Base-by-base conservation (phyloP, 2,888 invertebrate genomes). In the Brenthis hecate region DNA sequence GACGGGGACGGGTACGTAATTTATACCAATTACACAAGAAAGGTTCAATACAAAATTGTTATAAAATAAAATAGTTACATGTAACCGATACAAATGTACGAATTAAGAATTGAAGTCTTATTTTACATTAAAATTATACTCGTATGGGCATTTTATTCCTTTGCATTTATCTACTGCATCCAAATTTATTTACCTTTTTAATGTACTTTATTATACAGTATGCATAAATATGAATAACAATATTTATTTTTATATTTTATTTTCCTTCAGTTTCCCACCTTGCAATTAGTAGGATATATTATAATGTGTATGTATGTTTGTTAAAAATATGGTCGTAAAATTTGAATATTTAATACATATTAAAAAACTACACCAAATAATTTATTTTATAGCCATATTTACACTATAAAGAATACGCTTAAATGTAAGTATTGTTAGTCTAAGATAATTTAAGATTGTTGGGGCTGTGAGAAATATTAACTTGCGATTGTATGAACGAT, bases 321-420 rank as follows among this genome's bases (percentile, higher is more conserved):
- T 6, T 14, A 14, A 48, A 36, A 67, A 58, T 66, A 55, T 65
- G 36, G 57, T 55, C 66, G 47, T 61, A 36, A 60, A 55, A 51
- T 62, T 14, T 51, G 57, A n/a, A 60, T 48, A 51, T 62, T 19
- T 56, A 57, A 48, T n/a, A 56, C 47, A 67, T 65, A 50, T 62
- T 56, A 66, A 23, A 23, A 66, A 47, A 61, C 50, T 14, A 68
- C 68, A 66, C 66, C 65, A 61, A 68, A 57, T 67, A 53, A 56
- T 50, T 71, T 69, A 69, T 50, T 60, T 51, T 65, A 65, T 60
- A 47, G 65, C 68, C 68, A 64, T 61, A 63, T 55, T 55, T 62
- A 62, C 55, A 60, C 19, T 69, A 57, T 47, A 60, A 72, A 60
- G 47, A 72, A 69, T 72, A 73, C 73, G 73, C 73, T 73, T 73